phyloP scores from a whole-genome alignment of 2,113 vertebrate species.

The Nothoprocta perdicaria region DNA sequence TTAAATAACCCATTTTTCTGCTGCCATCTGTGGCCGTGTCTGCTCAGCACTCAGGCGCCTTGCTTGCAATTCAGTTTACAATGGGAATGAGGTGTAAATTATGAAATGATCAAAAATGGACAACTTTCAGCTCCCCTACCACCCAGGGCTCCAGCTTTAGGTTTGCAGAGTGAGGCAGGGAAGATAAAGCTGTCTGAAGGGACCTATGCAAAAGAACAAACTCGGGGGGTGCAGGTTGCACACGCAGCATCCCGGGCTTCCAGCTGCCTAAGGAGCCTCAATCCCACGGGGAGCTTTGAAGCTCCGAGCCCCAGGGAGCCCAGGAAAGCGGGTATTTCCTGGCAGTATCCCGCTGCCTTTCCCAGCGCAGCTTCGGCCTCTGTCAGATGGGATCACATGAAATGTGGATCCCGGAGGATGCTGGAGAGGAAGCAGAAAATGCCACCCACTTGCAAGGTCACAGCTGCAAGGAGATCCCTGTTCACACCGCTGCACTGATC shows the following conservation, averaged over 20 bases:
- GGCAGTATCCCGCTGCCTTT: background rate
- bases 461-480: slow-evolving; percentile 61
- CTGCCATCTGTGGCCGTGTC: slow-evolving; percentile 35
- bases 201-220: rapidly evolving
- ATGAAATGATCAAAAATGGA: background rate
- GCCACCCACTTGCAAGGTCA: slow-evolving; percentile 72
- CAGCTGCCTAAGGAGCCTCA: background rate
- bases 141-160: background rate
- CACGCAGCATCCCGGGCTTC: rapidly evolving
- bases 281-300: background rate
- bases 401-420: slow-evolving; percentile 30
- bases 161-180: background rate
- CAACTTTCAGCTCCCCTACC: background rate
- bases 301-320: background rate
- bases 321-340: background rate
- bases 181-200: background rate
- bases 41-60: background rate
- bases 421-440: slow-evolving; percentile 61
- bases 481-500: slow-evolving; percentile 38
- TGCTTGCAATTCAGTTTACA: background rate
- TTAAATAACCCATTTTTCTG: slow-evolving; percentile 11
- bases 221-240: background rate
- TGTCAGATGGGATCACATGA: slow-evolving; percentile 41
- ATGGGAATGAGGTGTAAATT: background rate
- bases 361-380: slow-evolving; percentile 6